These are phyloP conservation scores for Pogonocichla stellata DNA, from an alignment of 2,113 vertebrate species.

Conservation along the genomic window DNA sequence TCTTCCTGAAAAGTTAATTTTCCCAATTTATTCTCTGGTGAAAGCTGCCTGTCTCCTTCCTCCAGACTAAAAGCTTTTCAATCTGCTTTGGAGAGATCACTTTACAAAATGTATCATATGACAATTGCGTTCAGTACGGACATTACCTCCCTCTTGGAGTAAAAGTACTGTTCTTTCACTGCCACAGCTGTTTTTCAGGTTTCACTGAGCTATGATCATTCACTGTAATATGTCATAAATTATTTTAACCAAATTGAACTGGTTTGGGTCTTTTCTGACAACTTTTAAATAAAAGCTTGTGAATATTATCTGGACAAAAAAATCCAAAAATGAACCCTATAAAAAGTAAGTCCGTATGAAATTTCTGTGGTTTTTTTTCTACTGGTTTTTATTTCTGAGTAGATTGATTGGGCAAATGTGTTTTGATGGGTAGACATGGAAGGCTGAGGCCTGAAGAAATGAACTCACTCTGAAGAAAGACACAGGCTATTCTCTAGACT, in stretches of 20 bases:
- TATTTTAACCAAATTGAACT: neutral
- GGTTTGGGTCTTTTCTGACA: neutral
- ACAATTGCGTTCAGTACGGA: neutral
- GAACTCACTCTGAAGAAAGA: neutral
- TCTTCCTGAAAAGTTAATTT: neutral
- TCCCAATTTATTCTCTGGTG: neutral
- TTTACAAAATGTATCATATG: neutral
- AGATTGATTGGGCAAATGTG: neutral
- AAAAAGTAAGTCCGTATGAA: neutral
- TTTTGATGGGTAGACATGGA: neutral
- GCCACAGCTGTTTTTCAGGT: neutral
- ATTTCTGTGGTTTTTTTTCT: neutral
- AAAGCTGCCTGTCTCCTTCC: neutral
- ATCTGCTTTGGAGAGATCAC: neutral
- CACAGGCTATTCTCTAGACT: neutral
- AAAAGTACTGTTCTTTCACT: neutral
- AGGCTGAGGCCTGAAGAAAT: neutral
- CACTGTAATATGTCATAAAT: neutral
- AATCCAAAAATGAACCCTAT: accelerated
- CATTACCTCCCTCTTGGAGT: neutral
- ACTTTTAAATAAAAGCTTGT: neutral
- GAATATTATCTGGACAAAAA: accelerated
- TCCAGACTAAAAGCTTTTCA: conserved; percentile 7
- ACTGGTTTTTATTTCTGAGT: neutral
- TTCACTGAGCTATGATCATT: neutral